Percentiles rank a stretch among this genome's conserved stretches.
phyloP scores from a whole-genome alignment of 53 echinoderm and acorn worm species.

The Crossaster papposus region DNA sequence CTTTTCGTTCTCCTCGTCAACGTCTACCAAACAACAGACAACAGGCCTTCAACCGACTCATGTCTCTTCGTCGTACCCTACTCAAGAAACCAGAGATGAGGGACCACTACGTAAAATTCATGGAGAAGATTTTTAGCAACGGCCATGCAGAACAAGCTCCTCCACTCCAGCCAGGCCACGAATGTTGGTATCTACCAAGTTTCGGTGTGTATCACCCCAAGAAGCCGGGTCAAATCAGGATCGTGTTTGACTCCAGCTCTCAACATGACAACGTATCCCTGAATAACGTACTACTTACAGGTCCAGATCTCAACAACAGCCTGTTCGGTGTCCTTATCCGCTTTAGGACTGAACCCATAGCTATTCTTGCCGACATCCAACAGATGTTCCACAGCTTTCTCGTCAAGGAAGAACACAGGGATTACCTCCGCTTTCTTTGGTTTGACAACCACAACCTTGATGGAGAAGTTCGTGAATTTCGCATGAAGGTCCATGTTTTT shows the following conservation, averaged over 20 bases:
- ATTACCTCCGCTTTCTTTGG: slow-evolving; percentile 58
- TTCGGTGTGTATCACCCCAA: slow-evolving; percentile 54
- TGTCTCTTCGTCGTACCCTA: slow-evolving; percentile 34
- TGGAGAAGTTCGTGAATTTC: slow-evolving; percentile 33
- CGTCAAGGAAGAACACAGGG: slow-evolving; percentile 22
- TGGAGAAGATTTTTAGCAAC: slow-evolving; percentile 39
- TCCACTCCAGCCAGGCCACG: slow-evolving; percentile 39
- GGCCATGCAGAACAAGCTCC: slow-evolving; percentile 44
- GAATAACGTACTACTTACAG: no score
- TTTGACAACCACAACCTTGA: slow-evolving; percentile 43
- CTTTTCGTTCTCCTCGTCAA: slow-evolving; percentile 36
- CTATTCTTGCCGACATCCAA: slow-evolving; percentile 53
- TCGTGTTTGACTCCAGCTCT: slow-evolving; percentile 38
- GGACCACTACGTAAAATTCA: slow-evolving; percentile 44
- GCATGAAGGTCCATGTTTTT: slow-evolving; percentile 65
- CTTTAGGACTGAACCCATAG: slow-evolving; percentile 35
- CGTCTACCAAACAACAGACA: slow-evolving; percentile 54
- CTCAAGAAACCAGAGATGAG: slow-evolving; percentile 49
- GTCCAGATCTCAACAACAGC: no score
- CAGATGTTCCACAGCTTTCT: slow-evolving; percentile 46
- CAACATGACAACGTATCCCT: no score
- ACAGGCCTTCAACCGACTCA: slow-evolving; percentile 47
- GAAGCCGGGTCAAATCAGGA: slow-evolving; percentile 22
- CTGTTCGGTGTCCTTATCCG: slow-evolving; percentile 53
- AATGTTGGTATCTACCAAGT: slow-evolving; percentile 58